Evolutionary conservation across 1,140 invertebrate genomes (phyloP).

Genomic region (Anthonomus grandis): DNA sequence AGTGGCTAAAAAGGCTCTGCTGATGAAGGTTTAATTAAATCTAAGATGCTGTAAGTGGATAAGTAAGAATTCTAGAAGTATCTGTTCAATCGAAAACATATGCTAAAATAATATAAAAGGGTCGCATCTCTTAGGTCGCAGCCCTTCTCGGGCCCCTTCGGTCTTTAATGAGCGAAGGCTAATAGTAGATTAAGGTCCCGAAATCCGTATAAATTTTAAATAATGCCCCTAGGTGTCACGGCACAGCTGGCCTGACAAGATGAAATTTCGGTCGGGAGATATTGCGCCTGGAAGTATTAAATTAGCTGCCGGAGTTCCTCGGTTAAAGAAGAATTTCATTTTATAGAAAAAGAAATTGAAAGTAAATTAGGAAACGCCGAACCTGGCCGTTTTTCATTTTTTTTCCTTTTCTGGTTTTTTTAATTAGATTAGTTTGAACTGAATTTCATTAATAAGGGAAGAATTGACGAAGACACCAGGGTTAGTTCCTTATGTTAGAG

Average conservation of each 20-base stretch:
- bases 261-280: conserved; percentile 10
- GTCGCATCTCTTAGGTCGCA: no score
- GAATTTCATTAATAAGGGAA: no score
- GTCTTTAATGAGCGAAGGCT: conserved; percentile 4
- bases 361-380: background rate
- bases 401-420: no score
- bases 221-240: conserved; percentile 16
- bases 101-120: no score
- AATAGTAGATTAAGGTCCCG: conserved; percentile 8
- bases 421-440: no score
- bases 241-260: conserved; percentile 15
- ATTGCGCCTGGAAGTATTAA: conserved; percentile 10
- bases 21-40: no score
- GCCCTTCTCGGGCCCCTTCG: conserved; percentile 6
- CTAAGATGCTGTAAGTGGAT: no score
- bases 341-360: background rate
- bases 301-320: conserved; percentile 3
- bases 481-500: no score
- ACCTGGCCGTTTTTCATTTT: background rate
- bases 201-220: conserved; percentile 18
- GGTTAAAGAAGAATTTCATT: conserved; percentile 6
- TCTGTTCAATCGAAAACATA: no score
- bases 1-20: no score
- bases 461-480: no score
- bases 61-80: no score